These are phyloP conservation scores for Alces alces DNA, from an alignment of 2,113 vertebrate species.

Conservation along the genomic window DNA sequence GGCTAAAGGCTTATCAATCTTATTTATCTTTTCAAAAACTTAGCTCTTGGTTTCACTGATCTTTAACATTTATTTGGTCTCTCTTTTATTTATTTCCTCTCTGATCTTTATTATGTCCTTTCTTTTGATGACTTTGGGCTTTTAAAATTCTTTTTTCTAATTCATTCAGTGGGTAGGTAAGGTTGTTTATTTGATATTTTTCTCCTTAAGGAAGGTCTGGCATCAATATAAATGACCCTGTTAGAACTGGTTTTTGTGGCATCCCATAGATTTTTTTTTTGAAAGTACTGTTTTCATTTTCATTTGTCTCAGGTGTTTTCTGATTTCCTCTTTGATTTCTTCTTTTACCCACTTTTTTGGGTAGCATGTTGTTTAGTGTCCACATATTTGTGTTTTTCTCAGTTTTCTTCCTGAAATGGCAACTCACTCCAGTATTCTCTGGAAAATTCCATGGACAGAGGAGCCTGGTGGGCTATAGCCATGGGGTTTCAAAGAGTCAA, in stretches of 20 bases:
- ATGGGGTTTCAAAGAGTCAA: neutral
- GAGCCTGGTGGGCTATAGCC: neutral
- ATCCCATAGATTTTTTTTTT: neutral
- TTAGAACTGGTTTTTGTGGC: neutral
- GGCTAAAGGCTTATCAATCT: neutral
- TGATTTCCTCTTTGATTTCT: neutral
- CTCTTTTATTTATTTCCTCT: neutral
- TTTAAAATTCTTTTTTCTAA: neutral
- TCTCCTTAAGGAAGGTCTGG: neutral
- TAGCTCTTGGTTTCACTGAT: neutral
- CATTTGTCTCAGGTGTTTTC: neutral
- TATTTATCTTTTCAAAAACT: neutral
- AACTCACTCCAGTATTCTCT: neutral
- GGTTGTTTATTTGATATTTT: neutral
- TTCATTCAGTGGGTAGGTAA: neutral
- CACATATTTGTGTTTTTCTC: neutral
- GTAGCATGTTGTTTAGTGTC: neutral
- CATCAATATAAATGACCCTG: neutral
- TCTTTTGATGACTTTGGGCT: neutral
- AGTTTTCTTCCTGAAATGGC: neutral
- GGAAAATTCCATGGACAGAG: neutral
- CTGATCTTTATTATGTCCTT: neutral
- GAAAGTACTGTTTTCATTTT: neutral
- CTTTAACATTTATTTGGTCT: neutral
- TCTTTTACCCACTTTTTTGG: neutral